These are phyloP conservation scores for Pungitius pungitius DNA, from an alignment of 2,113 vertebrate species.

Conservation along the genomic window DNA sequence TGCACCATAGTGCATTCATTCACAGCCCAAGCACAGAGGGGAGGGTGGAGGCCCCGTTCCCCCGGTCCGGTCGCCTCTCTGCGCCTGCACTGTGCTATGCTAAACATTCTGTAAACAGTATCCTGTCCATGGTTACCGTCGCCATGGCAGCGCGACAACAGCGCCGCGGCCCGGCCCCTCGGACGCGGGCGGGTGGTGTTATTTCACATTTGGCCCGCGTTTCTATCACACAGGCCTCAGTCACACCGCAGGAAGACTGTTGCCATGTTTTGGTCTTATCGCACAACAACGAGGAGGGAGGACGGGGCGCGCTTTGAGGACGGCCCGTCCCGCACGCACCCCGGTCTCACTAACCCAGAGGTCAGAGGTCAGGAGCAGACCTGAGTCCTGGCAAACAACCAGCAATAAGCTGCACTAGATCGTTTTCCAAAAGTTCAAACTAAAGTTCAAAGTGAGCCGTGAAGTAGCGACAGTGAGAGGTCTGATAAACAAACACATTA, in stretches of 20 bases:
- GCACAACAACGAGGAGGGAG: slow-evolving; percentile 73
- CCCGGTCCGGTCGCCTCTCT: slow-evolving; percentile 52
- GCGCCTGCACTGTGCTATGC: slow-evolving; percentile 83
- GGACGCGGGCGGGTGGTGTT: slow-evolving; percentile 87
- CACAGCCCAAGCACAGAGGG: slow-evolving; percentile 30
- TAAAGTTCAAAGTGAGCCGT: not conserved
- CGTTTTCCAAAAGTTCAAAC: not conserved
- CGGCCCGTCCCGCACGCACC: slow-evolving; percentile 43
- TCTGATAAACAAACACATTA: not conserved
- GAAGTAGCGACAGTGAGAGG: not conserved
- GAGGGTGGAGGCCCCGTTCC: slow-evolving; percentile 24
- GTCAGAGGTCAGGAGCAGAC: slow-evolving; percentile 7
- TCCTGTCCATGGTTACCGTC: slow-evolving; percentile 88
- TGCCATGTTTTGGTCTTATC: slow-evolving; percentile 77
- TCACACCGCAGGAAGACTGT: slow-evolving; percentile 66
- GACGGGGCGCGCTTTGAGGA: slow-evolving; percentile 43
- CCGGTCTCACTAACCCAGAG: slow-evolving; percentile 16
- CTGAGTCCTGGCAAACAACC: not conserved
- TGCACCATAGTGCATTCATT: slow-evolving; percentile 20
- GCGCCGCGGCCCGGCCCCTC: slow-evolving; percentile 78
- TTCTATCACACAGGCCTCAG: slow-evolving; percentile 70
- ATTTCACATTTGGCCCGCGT: slow-evolving; percentile 88
- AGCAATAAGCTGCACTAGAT: not conserved
- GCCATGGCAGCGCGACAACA: slow-evolving; percentile 93
- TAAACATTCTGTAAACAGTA: slow-evolving; percentile 92